Evolutionary conservation across 2,797 vertebrate genomes (phyloP).

Genomic region (Apogon talboti): DNA sequence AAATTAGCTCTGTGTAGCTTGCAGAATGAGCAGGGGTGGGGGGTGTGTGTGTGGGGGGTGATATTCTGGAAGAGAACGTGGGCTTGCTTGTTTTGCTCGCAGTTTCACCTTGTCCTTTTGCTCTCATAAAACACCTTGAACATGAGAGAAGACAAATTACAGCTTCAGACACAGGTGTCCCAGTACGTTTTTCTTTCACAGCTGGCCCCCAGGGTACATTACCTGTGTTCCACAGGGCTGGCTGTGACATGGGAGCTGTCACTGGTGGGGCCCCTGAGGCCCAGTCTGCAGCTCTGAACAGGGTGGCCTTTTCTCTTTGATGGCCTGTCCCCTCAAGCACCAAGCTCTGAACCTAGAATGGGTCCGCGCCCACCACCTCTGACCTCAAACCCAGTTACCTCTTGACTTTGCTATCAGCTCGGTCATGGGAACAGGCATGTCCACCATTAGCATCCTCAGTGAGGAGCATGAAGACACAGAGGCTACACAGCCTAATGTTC

Average conservation of each 20-base stretch:
- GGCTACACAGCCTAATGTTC: constrained; percentile 40
- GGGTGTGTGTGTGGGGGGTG: constrained; percentile 41
- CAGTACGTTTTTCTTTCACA: constrained; percentile 67
- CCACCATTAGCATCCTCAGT: constrained; percentile 55
- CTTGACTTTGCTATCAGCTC: constrained; percentile 63
- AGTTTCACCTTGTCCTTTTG: constrained; percentile 83
- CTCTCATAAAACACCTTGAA: constrained; percentile 86
- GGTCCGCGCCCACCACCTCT: constrained; percentile 53
- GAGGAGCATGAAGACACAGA: constrained; percentile 68
- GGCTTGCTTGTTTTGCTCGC: constrained; percentile 71
- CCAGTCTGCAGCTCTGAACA: constrained; percentile 64
- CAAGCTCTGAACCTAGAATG: constrained; percentile 57
- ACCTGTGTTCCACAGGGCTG: constrained; percentile 74
- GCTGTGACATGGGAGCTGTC: constrained; percentile 77
- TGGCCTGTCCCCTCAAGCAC: constrained; percentile 70
- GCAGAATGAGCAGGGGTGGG: constrained; percentile 43
- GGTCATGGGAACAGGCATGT: constrained; percentile 66
- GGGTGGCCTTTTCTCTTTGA: constrained; percentile 73
- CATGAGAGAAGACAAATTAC: constrained; percentile 87
- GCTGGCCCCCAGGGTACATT: constrained; percentile 72
- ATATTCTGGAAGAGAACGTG: constrained; percentile 63
- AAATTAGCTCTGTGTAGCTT: constrained; percentile 29
- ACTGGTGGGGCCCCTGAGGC: constrained; percentile 66
- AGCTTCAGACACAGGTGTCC: constrained; percentile 83
- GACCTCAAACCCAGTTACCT: constrained; percentile 67